These are phyloP conservation scores for Orchesellides sinensis DNA, from an alignment of 2,888 invertebrate genomes.

Conservation along the genomic window DNA sequence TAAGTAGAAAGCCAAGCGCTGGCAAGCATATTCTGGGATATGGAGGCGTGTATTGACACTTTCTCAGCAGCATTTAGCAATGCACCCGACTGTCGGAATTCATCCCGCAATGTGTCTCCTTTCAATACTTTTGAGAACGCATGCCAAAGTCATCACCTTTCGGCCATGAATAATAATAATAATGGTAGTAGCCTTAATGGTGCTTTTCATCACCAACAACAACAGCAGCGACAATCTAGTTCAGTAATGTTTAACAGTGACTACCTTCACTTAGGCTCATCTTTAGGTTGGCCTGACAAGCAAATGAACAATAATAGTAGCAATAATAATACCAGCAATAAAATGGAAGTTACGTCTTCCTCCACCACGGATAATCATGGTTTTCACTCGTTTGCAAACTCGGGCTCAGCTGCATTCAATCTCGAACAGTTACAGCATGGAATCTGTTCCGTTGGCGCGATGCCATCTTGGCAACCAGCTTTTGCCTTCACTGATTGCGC, in stretches of 20 bases:
- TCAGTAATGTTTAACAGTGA: slow-evolving; percentile 43
- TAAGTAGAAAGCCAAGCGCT: no score
- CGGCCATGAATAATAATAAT: slow-evolving; percentile 19
- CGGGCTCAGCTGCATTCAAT: slow-evolving; percentile 59
- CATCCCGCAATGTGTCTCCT: slow-evolving; percentile 37
- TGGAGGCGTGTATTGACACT: slow-evolving; percentile 64
- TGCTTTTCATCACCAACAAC: slow-evolving; percentile 33
- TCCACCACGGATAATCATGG: slow-evolving; percentile 41
- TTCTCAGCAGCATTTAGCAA: slow-evolving; percentile 46
- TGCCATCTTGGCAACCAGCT: slow-evolving; percentile 62
- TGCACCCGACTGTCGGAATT: slow-evolving; percentile 16
- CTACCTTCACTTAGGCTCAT: slow-evolving; percentile 12
- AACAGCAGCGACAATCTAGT: slow-evolving; percentile 14
- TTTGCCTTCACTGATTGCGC: slow-evolving; percentile 56
- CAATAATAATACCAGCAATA: slow-evolving; percentile 21
- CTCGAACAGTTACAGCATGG: slow-evolving; percentile 60
- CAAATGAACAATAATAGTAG: slow-evolving; percentile 3
- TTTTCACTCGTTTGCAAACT: slow-evolving; percentile 44
- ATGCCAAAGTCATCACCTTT: slow-evolving; percentile 26
- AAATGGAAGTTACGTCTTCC: slow-evolving; percentile 18
- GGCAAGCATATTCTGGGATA: neutral
- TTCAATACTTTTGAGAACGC: slow-evolving; percentile 42
- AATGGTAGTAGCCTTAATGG: neutral
- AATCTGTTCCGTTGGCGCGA: slow-evolving; percentile 53
- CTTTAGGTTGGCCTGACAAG: slow-evolving; percentile 42